Percentiles rank a stretch among this genome's conserved stretches.
Conservation (phyloP, 2,797 vertebrate genomes). For the Microctenopoma lineatum region DNA sequence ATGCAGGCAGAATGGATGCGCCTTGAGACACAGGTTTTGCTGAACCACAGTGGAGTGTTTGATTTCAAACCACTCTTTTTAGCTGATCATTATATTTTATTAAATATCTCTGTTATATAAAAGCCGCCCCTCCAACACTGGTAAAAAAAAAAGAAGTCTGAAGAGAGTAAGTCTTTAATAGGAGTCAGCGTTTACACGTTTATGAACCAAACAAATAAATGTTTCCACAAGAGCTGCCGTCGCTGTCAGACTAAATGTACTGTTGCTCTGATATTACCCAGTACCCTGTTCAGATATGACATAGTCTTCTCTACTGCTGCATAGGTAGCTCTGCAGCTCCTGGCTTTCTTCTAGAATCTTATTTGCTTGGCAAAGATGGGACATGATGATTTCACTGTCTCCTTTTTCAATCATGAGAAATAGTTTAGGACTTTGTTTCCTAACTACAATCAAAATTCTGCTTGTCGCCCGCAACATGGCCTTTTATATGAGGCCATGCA, state of each 20-base stretch:
- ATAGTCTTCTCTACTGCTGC: constrained; percentile 29
- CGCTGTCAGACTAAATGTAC: constrained; percentile 62
- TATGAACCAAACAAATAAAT: constrained; percentile 69
- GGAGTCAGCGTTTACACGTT: constrained; percentile 64
- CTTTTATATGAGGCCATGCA: constrained; percentile 55
- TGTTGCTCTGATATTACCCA: constrained; percentile 56
- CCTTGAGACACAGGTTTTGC: constrained; percentile 80
- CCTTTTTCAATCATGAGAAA: constrained; percentile 26
- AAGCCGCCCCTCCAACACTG: constrained; percentile 43
- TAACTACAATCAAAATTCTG: constrained; percentile 49
- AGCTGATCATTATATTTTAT: constrained; percentile 83
- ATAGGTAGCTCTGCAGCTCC: constrained; percentile 30
- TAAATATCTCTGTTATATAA: constrained; percentile 76
- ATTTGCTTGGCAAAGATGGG: constrained; percentile 38
- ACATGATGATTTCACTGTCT: constrained; percentile 19
- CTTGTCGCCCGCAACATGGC: constrained; percentile 22
- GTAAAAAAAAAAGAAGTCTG: constrained; percentile 33
- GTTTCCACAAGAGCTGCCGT: constrained; percentile 55
- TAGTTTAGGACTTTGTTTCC: constrained; percentile 20
- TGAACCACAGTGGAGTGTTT: constrained; percentile 76
- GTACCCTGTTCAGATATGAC: constrained; percentile 48
- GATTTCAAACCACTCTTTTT: constrained; percentile 79
- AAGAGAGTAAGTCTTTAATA: constrained; percentile 51
- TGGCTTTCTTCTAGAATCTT: constrained; percentile 20
- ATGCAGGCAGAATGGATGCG: constrained; percentile 74